Conservation (phyloP, 2,113 vertebrate species). For the Xyliphius kryptos region DNA sequence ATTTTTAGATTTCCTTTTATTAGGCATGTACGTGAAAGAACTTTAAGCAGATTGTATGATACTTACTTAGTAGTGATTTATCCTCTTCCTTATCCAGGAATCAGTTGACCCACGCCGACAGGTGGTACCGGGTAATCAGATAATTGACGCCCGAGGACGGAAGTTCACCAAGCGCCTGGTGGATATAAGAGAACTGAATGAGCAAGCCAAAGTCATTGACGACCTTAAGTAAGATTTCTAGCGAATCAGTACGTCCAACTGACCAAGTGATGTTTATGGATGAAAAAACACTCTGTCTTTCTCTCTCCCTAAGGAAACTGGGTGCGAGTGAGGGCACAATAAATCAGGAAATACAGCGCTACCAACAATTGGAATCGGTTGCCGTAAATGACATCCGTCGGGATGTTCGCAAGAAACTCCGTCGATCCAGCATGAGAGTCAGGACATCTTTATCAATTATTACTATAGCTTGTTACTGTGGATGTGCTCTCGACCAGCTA, state of each 20-base stretch:
- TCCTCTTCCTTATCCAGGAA: conserved; percentile 64
- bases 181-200: conserved; percentile 94
- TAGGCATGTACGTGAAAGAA: background rate
- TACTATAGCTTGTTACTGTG: background rate
- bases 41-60: background rate
- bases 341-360: conserved; percentile 96
- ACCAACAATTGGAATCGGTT: conserved; percentile 94
- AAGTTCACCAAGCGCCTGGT: conserved; percentile 90
- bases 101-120: conserved; percentile 76
- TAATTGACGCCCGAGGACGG: conserved; percentile 75
- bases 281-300: background rate
- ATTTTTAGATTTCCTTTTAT: conserved; percentile 1
- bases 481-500: background rate
- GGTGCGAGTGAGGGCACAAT: conserved; percentile 97
- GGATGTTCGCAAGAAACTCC: conserved; percentile 92
- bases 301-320: conserved; percentile 72
- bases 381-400: conserved; percentile 95
- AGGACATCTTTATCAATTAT: conserved; percentile 39
- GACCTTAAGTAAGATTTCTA: conserved; percentile 84
- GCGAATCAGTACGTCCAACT: too few species aligned
- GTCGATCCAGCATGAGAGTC: conserved; percentile 95
- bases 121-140: conserved; percentile 66
- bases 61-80: background rate
- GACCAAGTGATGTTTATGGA: too few species aligned
- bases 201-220: conserved; percentile 97